Conservation (phyloP, 1,140 invertebrate genomes). For the Drosophila kikkawai region DNA sequence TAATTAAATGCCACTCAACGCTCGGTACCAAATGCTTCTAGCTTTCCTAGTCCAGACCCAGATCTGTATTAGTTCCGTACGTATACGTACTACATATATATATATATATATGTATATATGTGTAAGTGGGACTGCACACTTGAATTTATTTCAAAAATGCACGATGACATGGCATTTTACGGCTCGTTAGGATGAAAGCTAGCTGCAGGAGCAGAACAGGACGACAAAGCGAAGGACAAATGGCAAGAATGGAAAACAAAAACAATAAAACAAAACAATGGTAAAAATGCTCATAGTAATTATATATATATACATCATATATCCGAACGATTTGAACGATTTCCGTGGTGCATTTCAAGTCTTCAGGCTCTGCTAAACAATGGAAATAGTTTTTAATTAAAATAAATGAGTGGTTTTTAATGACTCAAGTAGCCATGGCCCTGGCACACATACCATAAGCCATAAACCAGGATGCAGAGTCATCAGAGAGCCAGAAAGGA, state of each 20-base stretch:
- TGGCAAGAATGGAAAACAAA: conserved; percentile 5
- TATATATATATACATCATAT: conserved; percentile 19
- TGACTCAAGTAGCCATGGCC: conserved; percentile 16
- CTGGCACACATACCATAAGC: conserved; percentile 14
- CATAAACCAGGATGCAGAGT: conserved; percentile 2
- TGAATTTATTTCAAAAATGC: conserved; percentile 51
- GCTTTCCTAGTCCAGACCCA: conserved; percentile 1
- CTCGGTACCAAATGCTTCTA: conserved; percentile 11
- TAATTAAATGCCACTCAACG: conserved; percentile 80
- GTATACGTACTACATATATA: neutral
- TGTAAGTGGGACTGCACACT: conserved; percentile 16
- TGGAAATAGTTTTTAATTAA: conserved; percentile 76
- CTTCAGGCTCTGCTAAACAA: conserved; percentile 35
- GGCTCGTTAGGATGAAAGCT: conserved; percentile 44
- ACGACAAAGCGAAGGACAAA: conserved; percentile 15
- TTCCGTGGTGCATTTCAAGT: conserved; percentile 28
- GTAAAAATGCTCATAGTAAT: conserved; percentile 60
- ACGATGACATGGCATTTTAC: conserved; percentile 55
- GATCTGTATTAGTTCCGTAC: conserved; percentile 1
- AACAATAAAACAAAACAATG: conserved; percentile 37
- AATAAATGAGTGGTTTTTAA: conserved; percentile 64
- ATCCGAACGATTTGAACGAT: conserved; percentile 44
- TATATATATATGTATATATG: neutral
- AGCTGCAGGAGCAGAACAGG: conserved; percentile 2
- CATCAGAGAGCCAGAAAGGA: conserved; percentile 11